Base-by-base conservation (phyloP, 2,797 vertebrate species). In the Oryzias sinensis region DNA sequence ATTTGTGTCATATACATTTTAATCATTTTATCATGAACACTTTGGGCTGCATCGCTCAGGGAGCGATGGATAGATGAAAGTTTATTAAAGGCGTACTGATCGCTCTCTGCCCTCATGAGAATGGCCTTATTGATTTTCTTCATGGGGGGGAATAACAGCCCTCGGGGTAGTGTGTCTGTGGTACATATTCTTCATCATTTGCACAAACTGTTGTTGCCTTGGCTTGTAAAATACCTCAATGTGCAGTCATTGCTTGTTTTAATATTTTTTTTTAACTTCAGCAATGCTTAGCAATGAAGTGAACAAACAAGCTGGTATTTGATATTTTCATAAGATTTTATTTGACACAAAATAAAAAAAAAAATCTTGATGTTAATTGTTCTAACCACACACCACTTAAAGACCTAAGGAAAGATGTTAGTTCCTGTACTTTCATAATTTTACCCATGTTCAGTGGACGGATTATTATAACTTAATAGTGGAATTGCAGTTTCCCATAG, bases 41-140 rank as follows among this genome's bases (percentile, higher is more conserved):
- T 49, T 64, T 65, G 43, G 72, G 65, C 81, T 43, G 33, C 68
- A 79, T 37, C 9, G 9, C 33, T 37, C 33, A 79, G 77, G 83
- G 75, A 84, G 64, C 40, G n/a, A 66, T 77, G 67, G 84, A 86
- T 81, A 65, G 76, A 89, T 88, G 81, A 72, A 76, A 83, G 82
- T 90, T 91, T 91, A 89, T 90, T 90, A 91, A 89, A 89, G 79
- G 70, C 82, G 51, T 70, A 53, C 79, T 81, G 87, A 90, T 92
- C 87, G 82, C 82, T 84, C 89, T 89, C 88, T 83, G 74, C 62
- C 55, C 72, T 51, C 57, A 37, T 73, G 76, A 88, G 86, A 90
- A 89, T 88, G 65, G 81, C 79, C 76, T 81, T 88, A 92, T 92
- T 87, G 88, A 91, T 91, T 88, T 82, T 65, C 59, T 61, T 85